Conservation (phyloP, 2,797 vertebrate species). For the Clarias pachynema region DNA sequence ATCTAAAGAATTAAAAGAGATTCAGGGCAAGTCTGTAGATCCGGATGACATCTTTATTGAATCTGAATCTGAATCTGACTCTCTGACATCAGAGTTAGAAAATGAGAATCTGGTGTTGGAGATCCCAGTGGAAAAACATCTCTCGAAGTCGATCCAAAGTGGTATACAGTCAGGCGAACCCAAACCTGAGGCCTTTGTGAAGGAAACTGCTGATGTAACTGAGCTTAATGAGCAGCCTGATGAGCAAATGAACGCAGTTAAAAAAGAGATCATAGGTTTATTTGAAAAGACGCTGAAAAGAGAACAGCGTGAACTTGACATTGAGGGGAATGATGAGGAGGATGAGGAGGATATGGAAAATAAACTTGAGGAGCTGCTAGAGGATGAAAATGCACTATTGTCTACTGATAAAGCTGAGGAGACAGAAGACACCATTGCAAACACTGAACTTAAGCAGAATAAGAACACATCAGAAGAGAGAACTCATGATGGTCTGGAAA, state of each 20-base stretch:
- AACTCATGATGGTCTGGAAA: background rate
- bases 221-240: slow-evolving; percentile 10
- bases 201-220: background rate
- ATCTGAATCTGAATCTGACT: slow-evolving; percentile 1
- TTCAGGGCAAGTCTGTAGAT: background rate
- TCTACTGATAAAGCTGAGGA: slow-evolving; percentile 44
- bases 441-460: background rate
- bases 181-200: background rate
- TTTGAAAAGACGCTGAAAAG: slow-evolving; percentile 37
- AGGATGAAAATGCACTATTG: slow-evolving; percentile 90
- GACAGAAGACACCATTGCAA: background rate
- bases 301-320: slow-evolving; percentile 29
- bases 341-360: slow-evolving; percentile 73
- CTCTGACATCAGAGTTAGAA: background rate
- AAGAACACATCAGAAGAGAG: background rate
- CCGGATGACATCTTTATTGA: background rate
- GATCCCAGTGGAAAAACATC: background rate
- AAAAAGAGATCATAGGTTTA: slow-evolving; percentile 34
- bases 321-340: slow-evolving; percentile 7
- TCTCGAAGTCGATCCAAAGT: background rate
- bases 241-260: slow-evolving; percentile 49
- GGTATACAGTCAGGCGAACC: background rate
- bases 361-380: slow-evolving; percentile 77
- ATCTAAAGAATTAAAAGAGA: background rate
- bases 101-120: background rate